Evolutionary conservation across 1,140 invertebrate species (phyloP), one percentile per base, ranked within the genome.

Genomic region (Batillaria attramentaria): DNA sequence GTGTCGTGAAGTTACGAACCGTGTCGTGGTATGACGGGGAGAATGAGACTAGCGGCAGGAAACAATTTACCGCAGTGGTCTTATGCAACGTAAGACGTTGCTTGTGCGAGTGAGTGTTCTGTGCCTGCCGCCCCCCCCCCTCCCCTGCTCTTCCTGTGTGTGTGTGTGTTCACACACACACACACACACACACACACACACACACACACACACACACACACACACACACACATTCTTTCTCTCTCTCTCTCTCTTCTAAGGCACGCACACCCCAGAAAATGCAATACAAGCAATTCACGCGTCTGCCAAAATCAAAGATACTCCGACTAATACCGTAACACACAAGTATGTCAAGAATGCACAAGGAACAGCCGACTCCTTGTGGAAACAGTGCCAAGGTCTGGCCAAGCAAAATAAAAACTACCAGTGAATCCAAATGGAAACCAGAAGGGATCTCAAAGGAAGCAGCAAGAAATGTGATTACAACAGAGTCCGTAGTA

Each of bases 161-260:
- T n/a, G n/a, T n/a, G n/a, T n/a, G n/a, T n/a, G n/a, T n/a, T n/a
- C n/a, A n/a, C n/a, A n/a, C 28, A 6, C 33, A 35, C 33, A n/a
- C 62, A 66, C 33, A 8, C 28, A 28, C 31, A 35, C 62, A 66
- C 31, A 28, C 62, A 35, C 62, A 28, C 62, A 28, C 62, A 35
- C 6, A 24, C 62, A 66, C 62, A 24, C 62, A 66, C 62, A 35
- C 62, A 35, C 62, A 35, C 33, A 66, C 62, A 66, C 62, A 35
- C 33, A 66, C 28, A 28, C 62, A 66, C 33, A 35, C 62, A 66
- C 62, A 66, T 60, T n/a, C 57, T n/a, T 24, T 60, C 20, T n/a
- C 6, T 28, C 57, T 6, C 57, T n/a, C 31, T 60, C 57, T 28
- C 5, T 5, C 24, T 60, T n/a, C 20, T 28, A 60, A 20, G 57